Conservation (phyloP, 2,797 vertebrate genomes). For the Rhincodon typus region DNA sequence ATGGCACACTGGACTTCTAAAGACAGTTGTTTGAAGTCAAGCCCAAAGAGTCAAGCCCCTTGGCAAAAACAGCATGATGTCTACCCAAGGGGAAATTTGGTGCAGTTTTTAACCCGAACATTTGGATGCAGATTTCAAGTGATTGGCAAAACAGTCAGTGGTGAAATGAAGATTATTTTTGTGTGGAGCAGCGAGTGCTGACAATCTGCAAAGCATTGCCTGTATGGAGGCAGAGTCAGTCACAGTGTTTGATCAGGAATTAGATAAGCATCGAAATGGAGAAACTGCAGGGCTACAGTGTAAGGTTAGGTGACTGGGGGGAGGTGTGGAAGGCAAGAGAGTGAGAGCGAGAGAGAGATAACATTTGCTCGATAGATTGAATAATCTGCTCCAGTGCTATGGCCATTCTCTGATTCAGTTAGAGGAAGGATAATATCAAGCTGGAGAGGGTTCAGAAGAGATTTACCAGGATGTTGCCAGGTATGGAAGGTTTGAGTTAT, state of each 20-base stretch:
- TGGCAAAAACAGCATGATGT: not conserved
- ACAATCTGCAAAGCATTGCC: not conserved
- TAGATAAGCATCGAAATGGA: not conserved
- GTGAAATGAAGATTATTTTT: not conserved
- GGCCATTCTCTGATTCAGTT: not conserved
- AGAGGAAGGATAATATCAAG: too few species aligned
- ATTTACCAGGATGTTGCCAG: too few species aligned
- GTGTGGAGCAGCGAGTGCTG: not conserved
- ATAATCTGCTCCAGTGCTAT: not conserved
- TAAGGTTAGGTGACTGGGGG: not conserved
- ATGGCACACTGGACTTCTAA: not conserved
- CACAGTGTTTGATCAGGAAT: not conserved
- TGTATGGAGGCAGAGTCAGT: not conserved
- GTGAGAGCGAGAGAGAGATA: too few species aligned
- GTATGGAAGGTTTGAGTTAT: too few species aligned
- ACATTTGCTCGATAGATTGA: not conserved
- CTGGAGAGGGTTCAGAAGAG: too few species aligned
- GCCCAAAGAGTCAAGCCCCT: not conserved
- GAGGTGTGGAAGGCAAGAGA: too few species aligned
- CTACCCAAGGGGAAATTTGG: not conserved
- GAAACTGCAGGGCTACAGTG: not conserved
- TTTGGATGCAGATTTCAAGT: not conserved
- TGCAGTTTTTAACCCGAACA: not conserved
- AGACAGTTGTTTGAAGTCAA: not conserved
- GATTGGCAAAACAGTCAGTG: not conserved